These are phyloP conservation scores for Darevskia mixta DNA, from an alignment of 2,797 vertebrate species.

Conservation along the genomic window DNA sequence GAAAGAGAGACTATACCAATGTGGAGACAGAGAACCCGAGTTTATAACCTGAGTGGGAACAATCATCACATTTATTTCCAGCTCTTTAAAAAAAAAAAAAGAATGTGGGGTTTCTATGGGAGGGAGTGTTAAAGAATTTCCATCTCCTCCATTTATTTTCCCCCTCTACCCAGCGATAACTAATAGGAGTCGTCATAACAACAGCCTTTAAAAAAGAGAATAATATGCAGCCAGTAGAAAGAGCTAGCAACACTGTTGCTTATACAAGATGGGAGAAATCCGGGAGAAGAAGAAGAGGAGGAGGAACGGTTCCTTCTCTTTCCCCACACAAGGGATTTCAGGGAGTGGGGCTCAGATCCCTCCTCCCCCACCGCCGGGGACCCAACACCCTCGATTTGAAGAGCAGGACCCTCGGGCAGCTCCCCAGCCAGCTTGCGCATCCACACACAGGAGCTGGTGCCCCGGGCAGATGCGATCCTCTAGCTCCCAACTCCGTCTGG, in stretches of 20 bases:
- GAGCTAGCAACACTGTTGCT: conserved; percentile 60
- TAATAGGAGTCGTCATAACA: not conserved
- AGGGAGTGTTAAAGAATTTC: not conserved
- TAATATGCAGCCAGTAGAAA: not conserved
- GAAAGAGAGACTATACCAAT: not conserved
- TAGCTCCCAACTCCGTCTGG: not conserved
- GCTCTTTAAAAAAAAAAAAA: not conserved
- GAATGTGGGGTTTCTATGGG: no score
- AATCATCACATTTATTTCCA: not conserved
- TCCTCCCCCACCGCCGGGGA: no score
- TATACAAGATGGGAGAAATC: conserved; percentile 63
- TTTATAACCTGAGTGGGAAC: not conserved
- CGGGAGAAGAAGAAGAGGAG: not conserved
- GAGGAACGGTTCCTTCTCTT: not conserved
- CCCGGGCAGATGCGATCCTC: rapidly evolving
- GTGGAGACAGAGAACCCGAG: not conserved
- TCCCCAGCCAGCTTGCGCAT: not conserved
- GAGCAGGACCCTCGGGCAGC: not conserved
- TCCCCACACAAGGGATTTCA: not conserved
- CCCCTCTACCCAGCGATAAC: not conserved
- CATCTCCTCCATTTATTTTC: not conserved
- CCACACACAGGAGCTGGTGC: not conserved
- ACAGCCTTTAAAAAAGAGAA: not conserved
- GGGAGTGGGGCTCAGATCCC: not conserved
- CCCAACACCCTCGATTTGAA: not conserved